These are phyloP conservation scores for Taurulus bubalis DNA, from an alignment of 2,113 vertebrate genomes.

Conservation along the genomic window DNA sequence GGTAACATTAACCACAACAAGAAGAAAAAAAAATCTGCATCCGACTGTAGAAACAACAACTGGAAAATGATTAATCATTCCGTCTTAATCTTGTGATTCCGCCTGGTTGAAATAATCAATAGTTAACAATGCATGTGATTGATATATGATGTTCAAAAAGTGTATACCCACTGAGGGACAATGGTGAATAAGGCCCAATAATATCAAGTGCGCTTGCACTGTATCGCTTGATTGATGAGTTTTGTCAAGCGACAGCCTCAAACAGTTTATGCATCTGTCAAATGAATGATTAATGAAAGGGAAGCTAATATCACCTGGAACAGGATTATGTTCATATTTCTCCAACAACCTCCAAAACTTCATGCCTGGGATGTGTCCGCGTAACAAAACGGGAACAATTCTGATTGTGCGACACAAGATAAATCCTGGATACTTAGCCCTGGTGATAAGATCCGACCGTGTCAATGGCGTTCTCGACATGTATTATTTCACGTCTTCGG, in stretches of 20 bases:
- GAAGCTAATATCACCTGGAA: slow-evolving; percentile 45
- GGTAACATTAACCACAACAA: slow-evolving; percentile 30
- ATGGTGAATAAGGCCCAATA: slow-evolving; percentile 69
- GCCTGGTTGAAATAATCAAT: slow-evolving; percentile 60
- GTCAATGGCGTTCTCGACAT: slow-evolving; percentile 26
- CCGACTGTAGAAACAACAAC: slow-evolving; percentile 11
- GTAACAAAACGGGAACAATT: slow-evolving; percentile 27
- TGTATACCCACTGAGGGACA: slow-evolving; percentile 49
- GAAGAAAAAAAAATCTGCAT: not conserved
- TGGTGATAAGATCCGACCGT: slow-evolving; percentile 48
- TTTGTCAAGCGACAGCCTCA: slow-evolving; percentile 53
- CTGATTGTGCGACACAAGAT: slow-evolving; percentile 20
- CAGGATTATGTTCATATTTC: slow-evolving; percentile 40
- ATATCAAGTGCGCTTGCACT: slow-evolving; percentile 50
- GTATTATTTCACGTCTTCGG: slow-evolving; percentile 14
- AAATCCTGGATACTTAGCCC: slow-evolving; percentile 21
- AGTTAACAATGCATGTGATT: slow-evolving; percentile 61
- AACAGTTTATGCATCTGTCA: slow-evolving; percentile 67
- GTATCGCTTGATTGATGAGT: slow-evolving; percentile 67
- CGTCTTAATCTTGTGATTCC: slow-evolving; percentile 58
- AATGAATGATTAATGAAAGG: slow-evolving; percentile 68
- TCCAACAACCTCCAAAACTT: slow-evolving; percentile 36
- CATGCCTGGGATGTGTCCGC: slow-evolving; percentile 11
- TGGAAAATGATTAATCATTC: slow-evolving; percentile 55
- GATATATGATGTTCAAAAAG: slow-evolving; percentile 60